A percentile compares a stretch with the other conserved stretches of the same genome.
Conservation (phyloP, 2,888 invertebrate species). For the Stenoptilia bipunctidactyla region DNA sequence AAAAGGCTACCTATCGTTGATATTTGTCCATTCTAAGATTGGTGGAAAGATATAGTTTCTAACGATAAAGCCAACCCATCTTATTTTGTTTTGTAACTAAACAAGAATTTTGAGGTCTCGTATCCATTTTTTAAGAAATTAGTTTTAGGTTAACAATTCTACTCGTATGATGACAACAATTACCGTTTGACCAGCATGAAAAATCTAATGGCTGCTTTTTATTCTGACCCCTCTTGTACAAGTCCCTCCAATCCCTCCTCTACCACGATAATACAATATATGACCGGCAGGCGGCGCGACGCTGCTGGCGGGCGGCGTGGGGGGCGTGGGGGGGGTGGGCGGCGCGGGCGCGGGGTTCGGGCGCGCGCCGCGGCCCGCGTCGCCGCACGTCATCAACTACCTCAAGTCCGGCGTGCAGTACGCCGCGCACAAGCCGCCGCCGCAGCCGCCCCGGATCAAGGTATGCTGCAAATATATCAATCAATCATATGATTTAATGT, state of each 20-base stretch:
- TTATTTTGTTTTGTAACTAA: too few species aligned
- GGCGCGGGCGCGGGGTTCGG: slow-evolving; percentile 28
- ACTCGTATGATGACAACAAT: slow-evolving; percentile 6
- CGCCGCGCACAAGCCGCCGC: slow-evolving; percentile 44
- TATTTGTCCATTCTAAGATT: too few species aligned
- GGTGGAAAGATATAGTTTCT: too few species aligned
- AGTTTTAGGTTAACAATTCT: too few species aligned
- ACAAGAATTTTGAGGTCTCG: too few species aligned
- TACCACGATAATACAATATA: too few species aligned
- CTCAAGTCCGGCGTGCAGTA: slow-evolving; percentile 53
- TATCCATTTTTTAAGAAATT: too few species aligned
- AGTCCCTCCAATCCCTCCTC: not conserved
- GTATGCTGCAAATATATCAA: too few species aligned
- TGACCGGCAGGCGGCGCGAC: slow-evolving; percentile 46
- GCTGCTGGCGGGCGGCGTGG: slow-evolving; percentile 61
- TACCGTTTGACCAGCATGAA: slow-evolving; percentile 10
- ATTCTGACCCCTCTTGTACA: not conserved
- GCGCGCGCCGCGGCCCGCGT: slow-evolving; percentile 26
- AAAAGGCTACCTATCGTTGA: too few species aligned
- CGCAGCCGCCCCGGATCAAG: slow-evolving; percentile 56
- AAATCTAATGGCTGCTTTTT: slow-evolving; percentile 7
- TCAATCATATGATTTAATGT: too few species aligned
- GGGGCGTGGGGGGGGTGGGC: slow-evolving; percentile 35
- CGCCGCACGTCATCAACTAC: slow-evolving; percentile 59
- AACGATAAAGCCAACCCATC: too few species aligned